phyloP scores from a whole-genome alignment of 2,888 invertebrate species.

The Ganaspis brasiliensis region DNA sequence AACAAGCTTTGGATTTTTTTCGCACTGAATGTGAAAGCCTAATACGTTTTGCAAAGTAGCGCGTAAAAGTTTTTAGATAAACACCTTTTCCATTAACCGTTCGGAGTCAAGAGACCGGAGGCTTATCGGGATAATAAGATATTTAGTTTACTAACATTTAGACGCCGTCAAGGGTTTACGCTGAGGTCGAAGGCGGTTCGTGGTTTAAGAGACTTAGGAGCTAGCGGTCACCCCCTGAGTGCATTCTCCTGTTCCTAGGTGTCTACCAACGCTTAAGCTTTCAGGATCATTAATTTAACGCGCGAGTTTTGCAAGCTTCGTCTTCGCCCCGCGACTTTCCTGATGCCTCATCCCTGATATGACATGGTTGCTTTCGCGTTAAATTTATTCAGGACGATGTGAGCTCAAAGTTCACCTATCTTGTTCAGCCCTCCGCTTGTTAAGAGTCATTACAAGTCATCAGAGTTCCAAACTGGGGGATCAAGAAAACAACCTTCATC shows the following conservation, averaged over 20 bases:
- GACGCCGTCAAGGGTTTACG: conserved; percentile 69
- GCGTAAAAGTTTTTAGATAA: conserved; percentile 58
- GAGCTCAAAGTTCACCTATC: conserved; percentile 11
- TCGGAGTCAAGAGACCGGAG: conserved; percentile 60
- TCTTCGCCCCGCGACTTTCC: conserved; percentile 16
- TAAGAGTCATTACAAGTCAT: not conserved
- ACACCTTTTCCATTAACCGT: conserved; percentile 54
- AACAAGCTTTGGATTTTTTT: not conserved
- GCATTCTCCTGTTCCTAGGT: conserved; percentile 79
- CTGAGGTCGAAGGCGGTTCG: conserved; percentile 69
- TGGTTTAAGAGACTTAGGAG: conserved; percentile 79
- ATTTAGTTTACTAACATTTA: conserved; percentile 78
- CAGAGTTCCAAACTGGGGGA: not conserved
- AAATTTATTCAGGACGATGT: conserved; percentile 1
- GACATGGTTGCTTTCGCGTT: conserved; percentile 7
- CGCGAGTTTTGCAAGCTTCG: conserved; percentile 64
- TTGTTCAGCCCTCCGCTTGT: not conserved
- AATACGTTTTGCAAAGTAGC: not conserved
- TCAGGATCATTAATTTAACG: conserved; percentile 80
- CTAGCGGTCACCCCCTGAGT: conserved; percentile 79
- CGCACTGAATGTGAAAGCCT: not conserved
- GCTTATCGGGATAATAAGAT: conserved; percentile 77
- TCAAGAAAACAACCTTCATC: not conserved
- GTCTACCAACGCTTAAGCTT: conserved; percentile 77
- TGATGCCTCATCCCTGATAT: conserved; percentile 26